phyloP scores from a whole-genome alignment of 2,888 invertebrate genomes.

The Amphipyra tragopoginis region DNA sequence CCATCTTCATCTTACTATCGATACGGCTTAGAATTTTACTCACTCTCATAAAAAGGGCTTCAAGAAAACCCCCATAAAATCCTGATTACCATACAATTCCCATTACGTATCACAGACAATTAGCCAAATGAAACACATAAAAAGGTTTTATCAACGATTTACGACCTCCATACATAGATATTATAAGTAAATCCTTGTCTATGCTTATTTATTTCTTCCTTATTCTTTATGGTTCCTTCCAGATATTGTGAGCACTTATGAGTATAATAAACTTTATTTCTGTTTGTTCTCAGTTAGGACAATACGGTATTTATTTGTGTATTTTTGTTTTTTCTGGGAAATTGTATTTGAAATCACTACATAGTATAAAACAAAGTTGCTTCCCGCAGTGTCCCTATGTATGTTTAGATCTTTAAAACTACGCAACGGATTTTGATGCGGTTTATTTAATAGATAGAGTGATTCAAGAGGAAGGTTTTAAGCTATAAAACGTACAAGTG shows the following conservation, averaged over 20 bases:
- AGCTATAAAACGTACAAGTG: no score
- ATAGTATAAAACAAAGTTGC: no score
- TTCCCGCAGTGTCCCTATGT: no score
- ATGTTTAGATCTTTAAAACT: no score
- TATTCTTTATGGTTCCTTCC: slow-evolving; percentile 54
- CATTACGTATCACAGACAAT: slow-evolving; percentile 44
- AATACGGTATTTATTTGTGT: slow-evolving; percentile 31
- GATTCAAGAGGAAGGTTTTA: no score
- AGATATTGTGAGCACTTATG: slow-evolving; percentile 40
- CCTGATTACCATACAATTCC: slow-evolving; percentile 13
- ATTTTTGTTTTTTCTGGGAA: background rate
- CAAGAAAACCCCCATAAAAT: background rate
- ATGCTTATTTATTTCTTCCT: slow-evolving; percentile 54
- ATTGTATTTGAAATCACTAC: no score
- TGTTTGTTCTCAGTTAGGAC: slow-evolving; percentile 32
- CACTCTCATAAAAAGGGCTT: background rate
- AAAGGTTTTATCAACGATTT: slow-evolving; percentile 51
- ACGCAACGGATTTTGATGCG: no score
- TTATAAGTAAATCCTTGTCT: slow-evolving; percentile 40
- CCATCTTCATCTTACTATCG: no score
- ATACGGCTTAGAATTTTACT: no score
- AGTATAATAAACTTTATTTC: slow-evolving; percentile 55
- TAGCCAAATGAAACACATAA: slow-evolving; percentile 57
- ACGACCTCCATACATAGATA: slow-evolving; percentile 46
- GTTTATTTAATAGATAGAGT: no score